Evolutionary conservation across 2,797 vertebrate genomes (phyloP), one percentile per base, ranked within the genome.

Genomic region (Sebastes cheni): DNA sequence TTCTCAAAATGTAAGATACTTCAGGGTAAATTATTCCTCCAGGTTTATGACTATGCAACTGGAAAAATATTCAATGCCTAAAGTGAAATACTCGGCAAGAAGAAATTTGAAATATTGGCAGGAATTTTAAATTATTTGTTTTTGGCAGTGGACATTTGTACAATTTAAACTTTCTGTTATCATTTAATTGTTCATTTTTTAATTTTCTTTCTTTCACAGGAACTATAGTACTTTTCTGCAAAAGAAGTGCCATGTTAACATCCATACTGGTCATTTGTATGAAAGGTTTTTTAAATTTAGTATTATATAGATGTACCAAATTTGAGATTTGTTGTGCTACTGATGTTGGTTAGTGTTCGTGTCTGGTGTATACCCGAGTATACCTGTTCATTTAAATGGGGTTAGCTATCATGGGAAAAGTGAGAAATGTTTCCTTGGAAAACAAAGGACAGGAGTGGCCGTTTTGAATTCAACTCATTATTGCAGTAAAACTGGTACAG

Each of bases 401-500:
- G 23, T 11, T 9, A 18, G 2, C 8, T 61, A 5, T 64, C 10
- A 27, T 52, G 27, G 68, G 60, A 64, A 78, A 70, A 52, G 3
- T 27, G 22, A 65, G 18, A 46, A 62, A 30, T 30, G 4, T 11
- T 64, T 67, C 46, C n/a, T 62, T 14, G 42, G 56, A 80, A 82
- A 86, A 91, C 80, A 89, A 89, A 89, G 80, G 88, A 94, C 92
- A 92, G 79, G 70, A 86, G 84, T 73, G 83, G 84, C 85, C 36
- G 55, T 90, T 92, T 94, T 89, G 80, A 92, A 94, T 93, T 94
- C 88, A 94, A 93, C 92, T 93, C 90, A 93, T 95, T 93, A 94
- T 94, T 94, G 94, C 93, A 94, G 92, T 93, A 93, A 93, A 94
- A 91, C 90, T 92, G 90, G 93, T 94, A 94, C 92, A 93, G 90